Evolutionary conservation across 2,888 invertebrate species (phyloP).

Genomic region (Caenorhabditis japonica): DNA sequence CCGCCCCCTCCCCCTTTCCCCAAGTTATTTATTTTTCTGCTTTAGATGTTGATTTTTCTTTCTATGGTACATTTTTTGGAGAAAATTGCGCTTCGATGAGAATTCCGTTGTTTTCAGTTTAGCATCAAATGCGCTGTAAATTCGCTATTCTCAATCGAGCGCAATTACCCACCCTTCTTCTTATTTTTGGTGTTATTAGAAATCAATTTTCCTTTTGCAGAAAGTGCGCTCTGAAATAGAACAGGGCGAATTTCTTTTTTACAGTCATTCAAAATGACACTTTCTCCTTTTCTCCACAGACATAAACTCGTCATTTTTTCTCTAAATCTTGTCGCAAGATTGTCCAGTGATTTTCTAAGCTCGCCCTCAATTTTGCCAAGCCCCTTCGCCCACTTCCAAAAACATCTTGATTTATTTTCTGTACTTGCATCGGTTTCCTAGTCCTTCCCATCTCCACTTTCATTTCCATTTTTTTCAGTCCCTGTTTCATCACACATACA

Average conservation of each 20-base stretch:
- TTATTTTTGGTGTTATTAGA: too few relatives aligned
- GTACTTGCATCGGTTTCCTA: slow-evolving; percentile 2
- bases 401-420: too few relatives aligned
- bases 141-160: neutral
- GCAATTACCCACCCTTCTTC: neutral
- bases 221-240: too few relatives aligned
- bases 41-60: slow-evolving; percentile 14
- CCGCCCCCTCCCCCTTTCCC: slow-evolving; percentile 2
- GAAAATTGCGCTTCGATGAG: neutral
- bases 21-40: slow-evolving; percentile 7
- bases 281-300: too few relatives aligned
- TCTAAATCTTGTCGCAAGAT: slow-evolving; percentile 9
- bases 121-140: slow-evolving; percentile 25
- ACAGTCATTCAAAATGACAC: slow-evolving; percentile 34
- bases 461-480: neutral
- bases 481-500: neutral
- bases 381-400: neutral
- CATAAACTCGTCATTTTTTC: slow-evolving; percentile 36
- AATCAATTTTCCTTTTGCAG: too few relatives aligned
- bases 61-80: neutral
- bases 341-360: slow-evolving; percentile 1
- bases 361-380: slow-evolving; percentile 32
- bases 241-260: too few relatives aligned
- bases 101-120: neutral
- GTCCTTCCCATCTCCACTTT: slow-evolving; percentile 33